Evolutionary conservation across 2,113 vertebrate species (phyloP).

Genomic region (Actinemys pallida): DNA sequence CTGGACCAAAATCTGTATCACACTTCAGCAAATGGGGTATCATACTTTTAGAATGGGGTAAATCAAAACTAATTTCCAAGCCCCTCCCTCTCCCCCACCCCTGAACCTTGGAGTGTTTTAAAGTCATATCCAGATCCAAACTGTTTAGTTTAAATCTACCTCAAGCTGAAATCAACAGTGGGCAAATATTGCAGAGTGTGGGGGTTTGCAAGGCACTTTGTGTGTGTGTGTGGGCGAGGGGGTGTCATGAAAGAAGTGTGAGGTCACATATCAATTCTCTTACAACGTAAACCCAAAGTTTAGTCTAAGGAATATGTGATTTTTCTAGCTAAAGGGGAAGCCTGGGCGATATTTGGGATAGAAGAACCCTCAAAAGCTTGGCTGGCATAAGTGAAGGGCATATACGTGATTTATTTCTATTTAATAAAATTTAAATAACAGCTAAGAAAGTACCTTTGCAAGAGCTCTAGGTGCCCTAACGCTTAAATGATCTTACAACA

Average conservation of each 20-base stretch:
- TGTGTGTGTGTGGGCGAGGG: not conserved
- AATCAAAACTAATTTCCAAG: not conserved
- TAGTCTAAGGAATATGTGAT: slow-evolving; percentile 9
- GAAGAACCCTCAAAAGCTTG: not conserved
- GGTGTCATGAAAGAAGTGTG: not conserved
- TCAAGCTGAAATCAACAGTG: slow-evolving; percentile 12
- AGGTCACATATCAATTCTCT: not conserved
- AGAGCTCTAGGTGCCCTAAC: not conserved
- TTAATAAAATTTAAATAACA: slow-evolving; percentile 44
- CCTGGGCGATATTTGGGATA: slow-evolving; percentile 9
- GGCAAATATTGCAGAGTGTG: not conserved
- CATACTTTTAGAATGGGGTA: not conserved
- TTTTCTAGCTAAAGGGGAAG: not conserved
- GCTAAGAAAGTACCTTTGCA: slow-evolving; percentile 41
- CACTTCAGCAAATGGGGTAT: not conserved
- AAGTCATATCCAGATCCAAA: not conserved
- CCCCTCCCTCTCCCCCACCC: not conserved
- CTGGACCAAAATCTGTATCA: not conserved
- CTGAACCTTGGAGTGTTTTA: not conserved
- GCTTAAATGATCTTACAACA: slow-evolving; percentile 30
- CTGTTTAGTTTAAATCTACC: not conserved
- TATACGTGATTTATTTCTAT: slow-evolving; percentile 43
- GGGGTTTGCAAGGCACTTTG: not conserved
- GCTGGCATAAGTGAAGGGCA: not conserved
- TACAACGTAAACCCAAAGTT: slow-evolving; percentile 38